Evolutionary conservation across 1,140 invertebrate species (phyloP).

Genomic region (Drosophila kanapiae): DNA sequence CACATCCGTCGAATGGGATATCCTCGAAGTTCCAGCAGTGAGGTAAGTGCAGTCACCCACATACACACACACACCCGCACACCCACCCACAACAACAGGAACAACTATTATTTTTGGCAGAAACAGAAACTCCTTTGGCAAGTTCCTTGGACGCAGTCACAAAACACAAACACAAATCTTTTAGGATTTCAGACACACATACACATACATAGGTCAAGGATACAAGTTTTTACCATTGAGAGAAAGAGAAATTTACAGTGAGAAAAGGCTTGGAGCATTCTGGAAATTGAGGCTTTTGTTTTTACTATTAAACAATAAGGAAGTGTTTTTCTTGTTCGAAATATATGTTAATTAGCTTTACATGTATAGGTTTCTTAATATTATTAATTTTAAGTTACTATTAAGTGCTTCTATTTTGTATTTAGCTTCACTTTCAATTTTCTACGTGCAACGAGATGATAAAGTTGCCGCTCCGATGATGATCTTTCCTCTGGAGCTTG

Average conservation of each 20-base stretch:
- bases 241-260: background rate
- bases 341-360: too few relatives aligned
- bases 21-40: constrained; percentile 97
- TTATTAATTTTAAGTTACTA: background rate
- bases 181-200: constrained; percentile 42
- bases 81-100: constrained; percentile 15
- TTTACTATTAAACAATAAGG: too few relatives aligned
- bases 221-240: constrained; percentile 23
- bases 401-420: too few relatives aligned
- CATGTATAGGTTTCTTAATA: background rate
- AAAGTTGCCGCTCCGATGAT: constrained; percentile 16
- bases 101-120: constrained; percentile 59
- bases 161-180: constrained; percentile 80
- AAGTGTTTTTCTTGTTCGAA: background rate
- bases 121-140: constrained; percentile 69
- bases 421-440: background rate
- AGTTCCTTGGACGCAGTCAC: constrained; percentile 72
- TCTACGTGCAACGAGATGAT: background rate
- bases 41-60: constrained; percentile 87
- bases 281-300: too few relatives aligned
- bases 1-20: constrained; percentile 99
- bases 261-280: background rate
- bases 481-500: constrained; percentile 14
- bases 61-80: background rate
- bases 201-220: constrained; percentile 64